A percentile compares a stretch with the other conserved stretches of the same genome.
These are phyloP conservation scores for Microctonus brassicae DNA, from an alignment of 2,888 invertebrate genomes.

Conservation along the genomic window DNA sequence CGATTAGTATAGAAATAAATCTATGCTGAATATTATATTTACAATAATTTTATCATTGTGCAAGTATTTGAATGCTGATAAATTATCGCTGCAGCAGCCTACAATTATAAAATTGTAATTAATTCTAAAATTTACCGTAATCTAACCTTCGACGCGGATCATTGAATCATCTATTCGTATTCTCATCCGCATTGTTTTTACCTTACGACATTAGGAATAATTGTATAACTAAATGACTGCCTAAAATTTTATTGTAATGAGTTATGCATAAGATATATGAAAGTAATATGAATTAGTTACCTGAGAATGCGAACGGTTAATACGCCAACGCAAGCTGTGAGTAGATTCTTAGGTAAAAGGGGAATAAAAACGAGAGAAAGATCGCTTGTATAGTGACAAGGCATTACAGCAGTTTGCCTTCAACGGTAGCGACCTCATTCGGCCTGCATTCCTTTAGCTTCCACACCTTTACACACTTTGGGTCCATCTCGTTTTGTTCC, in stretches of 20 bases:
- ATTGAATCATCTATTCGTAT: neutral
- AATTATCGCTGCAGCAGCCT: neutral
- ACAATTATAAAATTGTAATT: neutral
- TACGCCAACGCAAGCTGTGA: slow-evolving; percentile 28
- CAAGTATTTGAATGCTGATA: neutral
- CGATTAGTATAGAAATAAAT: no score
- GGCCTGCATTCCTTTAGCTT: slow-evolving; percentile 60
- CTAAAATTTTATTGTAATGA: neutral
- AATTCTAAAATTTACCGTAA: neutral
- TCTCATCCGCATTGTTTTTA: neutral
- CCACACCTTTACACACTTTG: slow-evolving; percentile 35
- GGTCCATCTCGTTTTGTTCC: slow-evolving; percentile 22
- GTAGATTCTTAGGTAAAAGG: slow-evolving; percentile 23
- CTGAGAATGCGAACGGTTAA: slow-evolving; percentile 62
- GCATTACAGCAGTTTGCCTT: slow-evolving; percentile 64
- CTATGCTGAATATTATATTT: neutral
- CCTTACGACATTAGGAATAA: no score
- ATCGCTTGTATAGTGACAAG: slow-evolving; percentile 40
- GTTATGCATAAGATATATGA: slow-evolving; percentile 27
- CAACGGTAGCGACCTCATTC: slow-evolving; percentile 67
- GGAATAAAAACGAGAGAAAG: slow-evolving; percentile 31
- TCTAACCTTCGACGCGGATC: neutral
- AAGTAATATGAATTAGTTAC: slow-evolving; percentile 56
- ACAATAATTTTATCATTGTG: neutral
- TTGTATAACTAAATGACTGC: no score